Base-by-base conservation (phyloP, 1,140 invertebrate species). In the Agrypnia vestita region DNA sequence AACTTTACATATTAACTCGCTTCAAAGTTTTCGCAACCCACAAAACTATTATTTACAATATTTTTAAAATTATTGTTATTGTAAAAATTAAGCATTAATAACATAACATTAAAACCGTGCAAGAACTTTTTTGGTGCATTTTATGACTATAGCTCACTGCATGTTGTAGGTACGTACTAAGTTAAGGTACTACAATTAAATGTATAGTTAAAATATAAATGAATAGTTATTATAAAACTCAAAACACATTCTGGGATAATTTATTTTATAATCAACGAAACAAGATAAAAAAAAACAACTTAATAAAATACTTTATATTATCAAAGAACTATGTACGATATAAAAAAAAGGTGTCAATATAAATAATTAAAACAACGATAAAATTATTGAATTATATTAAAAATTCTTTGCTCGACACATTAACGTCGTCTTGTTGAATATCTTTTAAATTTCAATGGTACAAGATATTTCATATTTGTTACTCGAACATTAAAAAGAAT, bases 221-320 rank as follows among this genome's bases (percentile, higher is more conserved):
- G n/a, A 51, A 51, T 51, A 51, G n/a, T n/a, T n/a, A 51, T 13
- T 13, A 51, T 13, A 51, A 51, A 51, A 13, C 49, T 15, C 11
- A 62, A 62, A 62, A 35, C 21, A 21, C 59, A 21, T 62, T 25
- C 25, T 13, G 25, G n/a, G 15, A 62, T 21, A 62, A 62, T 62
- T 35, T 25, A 21, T 25, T 62, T 62, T 35, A 62, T 62, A 62
- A 71, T 71, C 47, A 71, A 71, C 67, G 46, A 71, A 71, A 71
- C 67, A 71, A 71, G 25, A 71, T 51, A 11, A 12, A 71, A 11
- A 12, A 71, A 71, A 71, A 71, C 67, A 71, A 51, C 67, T 71
- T 71, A 71, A 71, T 71, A 71, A 71, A 71, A 71, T 71, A 71
- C 46, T 71, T 71, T 71, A 71, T 21, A 71, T 53, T 71, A 71